Base-by-base conservation (phyloP, 2,797 vertebrate genomes). In the Sebastes jordani region DNA sequence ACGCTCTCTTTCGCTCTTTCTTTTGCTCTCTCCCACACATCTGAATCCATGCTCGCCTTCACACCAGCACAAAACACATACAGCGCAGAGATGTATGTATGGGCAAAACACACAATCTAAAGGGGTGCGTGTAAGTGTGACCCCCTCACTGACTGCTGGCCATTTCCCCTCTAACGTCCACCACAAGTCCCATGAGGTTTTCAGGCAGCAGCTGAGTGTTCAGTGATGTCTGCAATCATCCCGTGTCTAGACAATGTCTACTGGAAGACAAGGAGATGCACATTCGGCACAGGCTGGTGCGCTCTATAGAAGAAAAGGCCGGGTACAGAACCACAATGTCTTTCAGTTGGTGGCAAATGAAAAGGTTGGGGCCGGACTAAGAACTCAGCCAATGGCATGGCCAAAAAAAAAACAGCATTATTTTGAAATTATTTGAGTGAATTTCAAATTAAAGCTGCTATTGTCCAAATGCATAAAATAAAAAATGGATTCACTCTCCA, bases 171-270 rank as follows among this genome's bases (percentile, higher is more conserved):
- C 85, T 83, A 94, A 96, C 95, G 95, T 95, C 95, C 94, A 92
- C 87, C 87, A 90, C 86, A 78, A 86, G 95, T 97, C 97, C 97
- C 97, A 96, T 93, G 96, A 95, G 96, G 94, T 91, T 93, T 20
- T 94, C 94, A 78, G 87, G 92, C 96, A 95, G 95, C 94, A 96
- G 96, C 96, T 96, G 97, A 97, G 96, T 96, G 96, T 96, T 97
- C 96, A 86, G 93, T 95, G 96, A 95, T 97, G 96, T 96, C 97
- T 97, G 96, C 97, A 98, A 98, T 97, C 97, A 97, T 97, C 88
- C 94, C 49, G 85, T 95, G 97, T 98, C 97, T 98, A 98, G 97
- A 98, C 97, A 95, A 94, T 96, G 97, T 98, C 97, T 98, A 95
- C 95, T 94, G 95, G 94, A 96, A 96, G 96, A 91, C 89, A 87